Evolutionary conservation across 1,140 invertebrate genomes (phyloP).

Genomic region (Microplitis mediator): DNA sequence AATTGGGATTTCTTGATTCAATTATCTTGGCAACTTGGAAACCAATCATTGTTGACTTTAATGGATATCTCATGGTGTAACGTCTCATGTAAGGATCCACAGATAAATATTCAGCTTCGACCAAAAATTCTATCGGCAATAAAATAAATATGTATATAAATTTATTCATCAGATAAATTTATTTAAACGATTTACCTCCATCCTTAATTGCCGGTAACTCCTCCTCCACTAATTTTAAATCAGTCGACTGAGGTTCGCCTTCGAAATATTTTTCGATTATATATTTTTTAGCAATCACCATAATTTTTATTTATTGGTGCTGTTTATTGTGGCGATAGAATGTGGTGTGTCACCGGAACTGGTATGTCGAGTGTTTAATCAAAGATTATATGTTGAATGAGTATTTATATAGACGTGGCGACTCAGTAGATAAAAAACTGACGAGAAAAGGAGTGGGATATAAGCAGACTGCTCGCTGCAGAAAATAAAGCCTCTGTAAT

Average conservation of each 20-base stretch:
- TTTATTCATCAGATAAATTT: no score
- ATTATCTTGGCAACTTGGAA: constrained; percentile 69
- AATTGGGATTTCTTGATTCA: constrained; percentile 68
- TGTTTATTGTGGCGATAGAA: no score
- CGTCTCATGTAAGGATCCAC: constrained; percentile 76
- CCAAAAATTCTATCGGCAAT: constrained; percentile 66
- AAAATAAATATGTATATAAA: no score
- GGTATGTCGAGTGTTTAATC: no score
- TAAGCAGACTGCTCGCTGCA: no score
- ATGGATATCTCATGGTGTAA: constrained; percentile 60
- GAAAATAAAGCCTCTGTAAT: constrained; percentile 61
- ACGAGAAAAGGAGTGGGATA: no score
- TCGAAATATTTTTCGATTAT: constrained; percentile 68
- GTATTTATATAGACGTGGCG: no score
- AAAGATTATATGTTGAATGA: no score
- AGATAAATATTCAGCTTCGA: constrained; percentile 71
- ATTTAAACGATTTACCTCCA: constrained; percentile 62
- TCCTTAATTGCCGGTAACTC: constrained; percentile 67
- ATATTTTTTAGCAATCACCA: constrained; percentile 67
- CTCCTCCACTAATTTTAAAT: constrained; percentile 71
- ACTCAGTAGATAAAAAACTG: no score
- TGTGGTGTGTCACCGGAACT: no score
- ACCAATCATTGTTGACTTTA: constrained; percentile 68
- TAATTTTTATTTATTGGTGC: constrained; percentile 32
- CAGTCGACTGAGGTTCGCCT: constrained; percentile 68